A percentile compares a stretch with the other conserved stretches of the same genome.
phyloP scores from a whole-genome alignment of 1,140 invertebrate species.

The Drosophila lacertosa region DNA sequence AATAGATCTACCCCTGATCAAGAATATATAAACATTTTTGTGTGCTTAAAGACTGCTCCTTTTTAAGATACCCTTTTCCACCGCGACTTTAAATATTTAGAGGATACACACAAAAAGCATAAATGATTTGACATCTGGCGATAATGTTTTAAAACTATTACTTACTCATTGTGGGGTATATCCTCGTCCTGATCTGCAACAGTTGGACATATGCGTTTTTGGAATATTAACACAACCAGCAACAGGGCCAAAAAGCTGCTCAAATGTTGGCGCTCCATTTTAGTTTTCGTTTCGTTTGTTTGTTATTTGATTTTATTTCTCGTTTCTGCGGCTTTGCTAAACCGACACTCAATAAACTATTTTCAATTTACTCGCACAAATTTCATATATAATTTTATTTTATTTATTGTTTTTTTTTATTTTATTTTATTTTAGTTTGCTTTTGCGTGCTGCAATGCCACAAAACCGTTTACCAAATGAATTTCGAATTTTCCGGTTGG shows the following conservation, averaged over 20 bases:
- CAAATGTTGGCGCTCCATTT: constrained; percentile 74
- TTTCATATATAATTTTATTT: constrained; percentile 26
- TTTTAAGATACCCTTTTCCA: no score
- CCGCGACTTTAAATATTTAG: background rate
- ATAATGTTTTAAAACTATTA: constrained; percentile 35
- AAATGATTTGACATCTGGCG: background rate
- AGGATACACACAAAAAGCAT: background rate
- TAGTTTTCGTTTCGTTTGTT: constrained; percentile 3
- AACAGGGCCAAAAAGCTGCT: constrained; percentile 70
- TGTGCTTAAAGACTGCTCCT: no score
- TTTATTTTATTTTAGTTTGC: constrained; percentile 22
- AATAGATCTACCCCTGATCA: no score
- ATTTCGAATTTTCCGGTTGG: constrained; percentile 42
- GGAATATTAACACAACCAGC: constrained; percentile 72
- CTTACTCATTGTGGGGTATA: constrained; percentile 93
- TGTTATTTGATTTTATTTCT: constrained; percentile 26
- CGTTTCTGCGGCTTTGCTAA: constrained; percentile 34
- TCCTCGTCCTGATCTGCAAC: constrained; percentile 91
- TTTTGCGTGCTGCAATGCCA: constrained; percentile 42
- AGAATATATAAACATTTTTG: no score
- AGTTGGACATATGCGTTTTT: constrained; percentile 75
- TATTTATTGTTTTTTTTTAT: constrained; percentile 26
- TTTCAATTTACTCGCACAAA: constrained; percentile 47
- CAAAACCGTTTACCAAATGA: constrained; percentile 50
- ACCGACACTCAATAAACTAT: constrained; percentile 47